These are phyloP conservation scores for Drosophila pandora DNA, from an alignment of 1,140 invertebrate species.

Conservation along the genomic window DNA sequence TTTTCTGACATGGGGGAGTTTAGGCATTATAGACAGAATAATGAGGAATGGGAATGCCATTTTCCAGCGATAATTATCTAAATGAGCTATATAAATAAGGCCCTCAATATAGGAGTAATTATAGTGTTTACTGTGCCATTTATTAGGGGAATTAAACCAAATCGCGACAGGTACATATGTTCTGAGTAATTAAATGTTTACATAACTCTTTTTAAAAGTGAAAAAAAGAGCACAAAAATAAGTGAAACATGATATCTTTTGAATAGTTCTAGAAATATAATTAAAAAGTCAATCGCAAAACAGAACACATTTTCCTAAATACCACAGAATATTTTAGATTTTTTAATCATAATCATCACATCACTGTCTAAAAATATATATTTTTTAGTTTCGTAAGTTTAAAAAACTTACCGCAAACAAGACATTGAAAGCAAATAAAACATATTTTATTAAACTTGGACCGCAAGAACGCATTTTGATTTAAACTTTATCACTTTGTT, in stretches of 20 bases:
- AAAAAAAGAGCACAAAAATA: too few relatives aligned
- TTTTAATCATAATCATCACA: background rate
- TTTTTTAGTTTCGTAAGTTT: background rate
- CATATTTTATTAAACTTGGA: slow-evolving; percentile 88
- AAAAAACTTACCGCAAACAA: slow-evolving; percentile 88
- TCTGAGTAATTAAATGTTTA: background rate
- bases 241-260: too few relatives aligned
- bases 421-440: slow-evolving; percentile 90
- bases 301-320: too few relatives aligned
- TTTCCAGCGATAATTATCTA: slow-evolving; percentile 41
- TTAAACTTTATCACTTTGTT: slow-evolving; percentile 39
- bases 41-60: slow-evolving; percentile 21
- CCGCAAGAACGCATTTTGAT: slow-evolving; percentile 86
- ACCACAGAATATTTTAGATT: background rate
- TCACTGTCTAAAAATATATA: background rate
- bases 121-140: background rate
- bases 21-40: background rate
- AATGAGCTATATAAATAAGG: slow-evolving; percentile 32
- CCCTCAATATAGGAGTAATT: slow-evolving; percentile 18
- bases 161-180: background rate
- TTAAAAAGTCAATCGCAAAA: too few relatives aligned
- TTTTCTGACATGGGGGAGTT: slow-evolving; percentile 2
- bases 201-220: background rate
- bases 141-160: slow-evolving; percentile 26
- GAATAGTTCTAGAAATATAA: too few relatives aligned